Evolutionary conservation across 2,797 vertebrate genomes (phyloP).

Genomic region (Mareca strepera): DNA sequence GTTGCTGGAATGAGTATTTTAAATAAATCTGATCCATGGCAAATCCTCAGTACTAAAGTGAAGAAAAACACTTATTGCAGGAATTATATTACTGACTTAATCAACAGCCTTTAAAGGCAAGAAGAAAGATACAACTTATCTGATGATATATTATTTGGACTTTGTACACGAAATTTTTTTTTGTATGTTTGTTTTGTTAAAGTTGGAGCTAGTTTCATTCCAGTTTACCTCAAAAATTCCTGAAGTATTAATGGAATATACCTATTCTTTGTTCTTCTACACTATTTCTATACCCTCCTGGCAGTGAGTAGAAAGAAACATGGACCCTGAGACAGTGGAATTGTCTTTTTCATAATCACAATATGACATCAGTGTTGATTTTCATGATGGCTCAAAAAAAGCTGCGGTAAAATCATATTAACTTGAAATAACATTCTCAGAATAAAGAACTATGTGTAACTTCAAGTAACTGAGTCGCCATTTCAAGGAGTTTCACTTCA

Average conservation of each 20-base stretch:
- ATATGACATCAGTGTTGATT: background rate
- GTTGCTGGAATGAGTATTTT: background rate
- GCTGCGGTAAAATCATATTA: background rate
- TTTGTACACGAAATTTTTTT: background rate
- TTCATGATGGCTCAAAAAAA: background rate
- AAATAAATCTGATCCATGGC: background rate
- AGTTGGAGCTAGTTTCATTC: background rate
- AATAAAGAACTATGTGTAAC: background rate
- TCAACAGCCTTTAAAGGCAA: background rate
- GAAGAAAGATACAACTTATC: background rate
- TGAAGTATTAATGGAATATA: background rate
- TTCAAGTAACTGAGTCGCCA: background rate
- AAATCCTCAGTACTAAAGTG: background rate
- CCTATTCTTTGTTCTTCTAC: background rate
- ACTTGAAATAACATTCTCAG: background rate
- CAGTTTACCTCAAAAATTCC: background rate
- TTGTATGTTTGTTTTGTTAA: background rate
- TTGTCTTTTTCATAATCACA: background rate
- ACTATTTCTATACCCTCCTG: background rate
- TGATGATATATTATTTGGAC: background rate
- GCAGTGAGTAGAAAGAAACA: background rate
- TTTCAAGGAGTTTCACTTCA: background rate
- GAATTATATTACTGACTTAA: background rate
- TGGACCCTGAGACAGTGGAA: background rate
- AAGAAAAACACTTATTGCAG: background rate